These are phyloP conservation scores for Matsumyia berberina DNA, from an alignment of 2,888 invertebrate species.

Conservation along the genomic window DNA sequence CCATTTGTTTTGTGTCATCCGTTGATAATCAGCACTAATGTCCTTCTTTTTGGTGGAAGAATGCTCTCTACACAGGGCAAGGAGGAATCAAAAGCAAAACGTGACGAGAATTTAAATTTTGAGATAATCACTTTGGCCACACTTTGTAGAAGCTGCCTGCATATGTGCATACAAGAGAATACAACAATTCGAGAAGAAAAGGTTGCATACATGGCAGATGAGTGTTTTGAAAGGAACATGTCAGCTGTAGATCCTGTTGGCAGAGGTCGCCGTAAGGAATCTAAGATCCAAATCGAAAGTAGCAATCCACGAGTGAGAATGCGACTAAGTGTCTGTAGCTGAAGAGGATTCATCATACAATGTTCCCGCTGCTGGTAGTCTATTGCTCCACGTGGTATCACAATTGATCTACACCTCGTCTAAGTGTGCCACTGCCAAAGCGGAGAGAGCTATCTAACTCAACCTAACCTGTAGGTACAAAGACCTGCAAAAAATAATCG, in stretches of 20 bases:
- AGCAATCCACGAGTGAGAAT: too few species aligned
- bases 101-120: conserved; percentile 79
- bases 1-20: conserved; percentile 51
- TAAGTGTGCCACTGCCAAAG: too few species aligned
- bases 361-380: too few species aligned
- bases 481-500: too few species aligned
- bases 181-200: conserved; percentile 4
- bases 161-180: conserved; percentile 45
- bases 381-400: too few species aligned
- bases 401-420: too few species aligned
- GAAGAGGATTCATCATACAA: too few species aligned
- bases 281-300: too few species aligned
- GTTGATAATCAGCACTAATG: conserved; percentile 58
- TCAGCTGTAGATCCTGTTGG: conserved; percentile 1
- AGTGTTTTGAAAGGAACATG: neutral
- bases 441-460: too few species aligned
- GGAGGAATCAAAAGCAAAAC: conserved; percentile 66
- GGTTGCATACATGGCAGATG: neutral
- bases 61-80: neutral
- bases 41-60: conserved; percentile 61
- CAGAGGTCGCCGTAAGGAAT: neutral
- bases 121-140: conserved; percentile 79
- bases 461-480: too few species aligned
- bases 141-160: conserved; percentile 54
- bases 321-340: too few species aligned